A percentile compares a stretch with the other conserved stretches of the same genome.
Conservation (phyloP, 2,797 vertebrate genomes). For the Pristis pectinata region DNA sequence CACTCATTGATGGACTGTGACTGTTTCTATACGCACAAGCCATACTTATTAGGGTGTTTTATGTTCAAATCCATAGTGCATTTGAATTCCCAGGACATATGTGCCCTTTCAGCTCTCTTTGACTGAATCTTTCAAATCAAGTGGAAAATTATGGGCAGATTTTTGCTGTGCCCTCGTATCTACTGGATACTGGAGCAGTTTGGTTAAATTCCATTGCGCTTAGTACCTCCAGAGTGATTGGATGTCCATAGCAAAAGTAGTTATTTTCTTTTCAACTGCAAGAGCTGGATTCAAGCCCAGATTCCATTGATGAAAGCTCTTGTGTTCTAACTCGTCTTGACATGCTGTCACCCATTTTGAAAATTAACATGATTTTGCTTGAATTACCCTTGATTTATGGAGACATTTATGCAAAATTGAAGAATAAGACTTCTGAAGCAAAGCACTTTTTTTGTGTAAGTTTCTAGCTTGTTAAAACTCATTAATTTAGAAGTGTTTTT, state of each 20-base stretch:
- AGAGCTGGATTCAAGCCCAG: background rate
- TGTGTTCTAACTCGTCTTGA: background rate
- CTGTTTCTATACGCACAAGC: background rate
- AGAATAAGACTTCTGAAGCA: conserved; percentile 10
- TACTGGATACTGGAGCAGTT: background rate
- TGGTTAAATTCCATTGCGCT: background rate
- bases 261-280: background rate
- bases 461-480: background rate
- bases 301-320: background rate
- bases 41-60: background rate
- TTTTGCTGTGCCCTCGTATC: background rate
- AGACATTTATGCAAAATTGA: background rate
- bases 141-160: background rate
- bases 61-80: background rate
- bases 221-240: background rate
- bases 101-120: background rate
- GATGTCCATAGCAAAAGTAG: background rate
- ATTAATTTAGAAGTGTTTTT: background rate
- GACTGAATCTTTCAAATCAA: background rate
- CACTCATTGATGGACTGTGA: background rate
- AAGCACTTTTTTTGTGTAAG: background rate
- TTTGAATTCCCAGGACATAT: background rate
- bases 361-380: background rate
- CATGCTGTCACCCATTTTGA: background rate
- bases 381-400: background rate